These are phyloP conservation scores for Mellivora capensis DNA, from an alignment of 2,113 vertebrate species.

Conservation along the genomic window DNA sequence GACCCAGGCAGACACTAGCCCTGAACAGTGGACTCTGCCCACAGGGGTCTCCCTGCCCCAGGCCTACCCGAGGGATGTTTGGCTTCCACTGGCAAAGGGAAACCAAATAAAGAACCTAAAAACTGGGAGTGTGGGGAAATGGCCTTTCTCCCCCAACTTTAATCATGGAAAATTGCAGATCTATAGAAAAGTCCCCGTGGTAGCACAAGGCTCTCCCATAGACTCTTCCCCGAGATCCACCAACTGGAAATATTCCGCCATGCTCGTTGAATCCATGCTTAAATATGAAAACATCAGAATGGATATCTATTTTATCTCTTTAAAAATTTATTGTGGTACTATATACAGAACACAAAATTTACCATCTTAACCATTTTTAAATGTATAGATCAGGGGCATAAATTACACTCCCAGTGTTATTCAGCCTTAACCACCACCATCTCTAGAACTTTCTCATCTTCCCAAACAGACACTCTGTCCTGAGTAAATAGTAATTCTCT, in stretches of 20 bases:
- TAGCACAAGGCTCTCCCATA: rapidly evolving
- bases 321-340: not conserved
- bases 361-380: not conserved
- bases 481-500: not conserved
- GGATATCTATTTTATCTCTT: not conserved
- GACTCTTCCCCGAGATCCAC: not conserved
- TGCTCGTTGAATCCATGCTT: not conserved
- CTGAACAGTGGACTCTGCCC: not conserved
- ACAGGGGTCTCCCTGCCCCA: not conserved
- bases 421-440: not conserved
- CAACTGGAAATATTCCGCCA: not conserved
- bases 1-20: not conserved
- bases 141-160: not conserved
- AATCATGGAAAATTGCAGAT: not conserved
- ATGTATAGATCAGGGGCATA: not conserved
- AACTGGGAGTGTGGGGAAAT: not conserved
- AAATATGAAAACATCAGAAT: not conserved
- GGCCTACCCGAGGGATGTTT: not conserved
- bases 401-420: not conserved
- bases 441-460: not conserved
- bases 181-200: not conserved
- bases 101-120: not conserved
- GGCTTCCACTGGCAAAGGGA: not conserved
- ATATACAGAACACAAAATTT: not conserved
- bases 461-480: too few relatives aligned